These are phyloP conservation scores for Rhodeus uyekii DNA, from an alignment of 2,797 vertebrate species.

Conservation along the genomic window DNA sequence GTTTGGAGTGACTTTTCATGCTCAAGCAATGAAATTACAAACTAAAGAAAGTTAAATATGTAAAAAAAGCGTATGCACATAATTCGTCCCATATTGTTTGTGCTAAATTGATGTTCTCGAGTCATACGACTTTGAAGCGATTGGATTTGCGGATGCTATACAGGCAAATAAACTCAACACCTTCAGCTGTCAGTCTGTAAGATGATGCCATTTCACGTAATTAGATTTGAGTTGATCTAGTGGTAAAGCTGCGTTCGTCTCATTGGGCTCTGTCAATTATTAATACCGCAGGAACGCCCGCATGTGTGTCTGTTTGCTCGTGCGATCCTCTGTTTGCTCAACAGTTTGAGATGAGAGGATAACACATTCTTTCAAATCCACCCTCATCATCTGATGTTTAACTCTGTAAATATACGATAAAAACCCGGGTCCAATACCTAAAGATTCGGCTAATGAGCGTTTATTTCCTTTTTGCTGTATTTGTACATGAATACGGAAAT, in stretches of 20 bases:
- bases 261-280: constrained; percentile 49
- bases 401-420: not conserved
- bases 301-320: constrained; percentile 23
- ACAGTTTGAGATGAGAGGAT: constrained; percentile 35
- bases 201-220: constrained; percentile 34
- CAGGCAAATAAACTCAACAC: not conserved
- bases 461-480: not conserved
- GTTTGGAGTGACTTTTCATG: not conserved
- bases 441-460: not conserved
- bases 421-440: not conserved
- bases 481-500: not conserved
- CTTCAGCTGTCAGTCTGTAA: constrained; percentile 13
- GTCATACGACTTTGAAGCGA: not conserved
- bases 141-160: not conserved
- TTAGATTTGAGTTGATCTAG: constrained; percentile 29
- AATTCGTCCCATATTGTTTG: not conserved
- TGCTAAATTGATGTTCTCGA: not conserved
- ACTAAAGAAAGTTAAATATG: not conserved
- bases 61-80: not conserved
- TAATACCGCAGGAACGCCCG: constrained; percentile 13
- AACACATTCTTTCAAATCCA: constrained; percentile 21
- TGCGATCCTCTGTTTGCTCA: constrained; percentile 40
- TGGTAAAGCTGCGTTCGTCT: constrained; percentile 35
- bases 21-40: not conserved
- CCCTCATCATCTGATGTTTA: not conserved